Evolutionary conservation across 2,113 vertebrate genomes (phyloP).

Genomic region (Macrotus californicus): DNA sequence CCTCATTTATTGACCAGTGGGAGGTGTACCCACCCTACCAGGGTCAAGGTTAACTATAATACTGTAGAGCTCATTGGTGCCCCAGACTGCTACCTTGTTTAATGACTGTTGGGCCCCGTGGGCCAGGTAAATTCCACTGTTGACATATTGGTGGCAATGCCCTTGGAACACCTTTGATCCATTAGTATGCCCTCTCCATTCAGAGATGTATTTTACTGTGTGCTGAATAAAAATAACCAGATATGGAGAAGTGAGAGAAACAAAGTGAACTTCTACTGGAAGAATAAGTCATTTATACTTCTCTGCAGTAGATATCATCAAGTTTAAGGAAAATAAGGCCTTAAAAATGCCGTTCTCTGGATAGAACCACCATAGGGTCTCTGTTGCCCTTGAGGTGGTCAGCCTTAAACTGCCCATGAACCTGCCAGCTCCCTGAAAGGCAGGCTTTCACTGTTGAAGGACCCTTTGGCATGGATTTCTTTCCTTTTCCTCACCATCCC

Average conservation of each 20-base stretch:
- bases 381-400: not conserved
- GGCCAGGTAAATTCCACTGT: conserved; percentile 59
- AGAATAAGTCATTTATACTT: conserved; percentile 38
- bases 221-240: conserved; percentile 64
- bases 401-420: not conserved
- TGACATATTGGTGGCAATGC: conserved; percentile 60
- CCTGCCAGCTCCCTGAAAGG: not conserved
- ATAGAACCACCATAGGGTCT: not conserved
- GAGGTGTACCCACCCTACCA: conserved; percentile 42
- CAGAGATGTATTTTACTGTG: conserved; percentile 49
- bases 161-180: conserved; percentile 52
- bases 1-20: conserved; percentile 66
- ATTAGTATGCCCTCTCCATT: conserved; percentile 26
- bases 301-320: not conserved
- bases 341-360: not conserved
- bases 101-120: conserved; percentile 36
- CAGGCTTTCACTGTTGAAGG: not conserved
- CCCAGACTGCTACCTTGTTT: conserved; percentile 34
- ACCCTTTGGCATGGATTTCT: not conserved
- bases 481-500: conserved; percentile 9
- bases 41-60: conserved; percentile 34
- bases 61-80: not conserved
- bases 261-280: conserved; percentile 6
- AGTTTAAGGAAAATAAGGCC: not conserved
- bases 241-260: conserved; percentile 28